Base-by-base conservation (phyloP, 2,113 vertebrate genomes). In the Raja brachyura region DNA sequence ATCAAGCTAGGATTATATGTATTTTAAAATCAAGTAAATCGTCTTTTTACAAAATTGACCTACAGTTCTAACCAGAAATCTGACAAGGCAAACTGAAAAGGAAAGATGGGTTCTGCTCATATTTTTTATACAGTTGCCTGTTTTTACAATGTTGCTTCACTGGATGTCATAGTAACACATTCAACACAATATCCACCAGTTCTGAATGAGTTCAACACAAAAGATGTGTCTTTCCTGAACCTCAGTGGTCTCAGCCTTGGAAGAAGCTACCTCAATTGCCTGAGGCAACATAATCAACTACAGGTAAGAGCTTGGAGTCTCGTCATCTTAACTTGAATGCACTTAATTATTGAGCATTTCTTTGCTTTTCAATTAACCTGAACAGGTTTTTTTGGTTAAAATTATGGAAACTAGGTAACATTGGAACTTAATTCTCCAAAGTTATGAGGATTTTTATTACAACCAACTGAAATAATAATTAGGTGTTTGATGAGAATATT, bases 171-270 rank as follows among this genome's bases (percentile, higher is more conserved):
- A 2, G 39, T 48, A 48, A 39, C 90, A 70, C 8, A 48, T 92
- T 92, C 90, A 74, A 54, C 68, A 22, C 66, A 73, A 92, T 92
- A 68, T 28, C 68, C 31, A 28, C 68, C 3, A 74, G 33, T 54
- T 28, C 31, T 92, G 90, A 74, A 92, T 92, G 63, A 73, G 48
- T 25, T 22, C 4, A 54, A 39, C 25, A 48, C 33, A 22, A 73
- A 25, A 73, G 59, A 92, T 70, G 33, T 74, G 25, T 92, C 90
- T 74, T 31, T 92, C 48, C 90, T 92, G 66, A 73, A 92, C 39
- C 39, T 92, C 66, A 92, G 90, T 74, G 90, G 90, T 10, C 33
- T 39, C 68, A 73, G 33, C 22, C 39, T 90, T 31, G 4, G 63
- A 74, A 92, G 63, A 92, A 74, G 33, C 18, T 74, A 92, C 48